Conservation (phyloP, 2,113 vertebrate genomes). For the Seriola quinqueradiata region DNA sequence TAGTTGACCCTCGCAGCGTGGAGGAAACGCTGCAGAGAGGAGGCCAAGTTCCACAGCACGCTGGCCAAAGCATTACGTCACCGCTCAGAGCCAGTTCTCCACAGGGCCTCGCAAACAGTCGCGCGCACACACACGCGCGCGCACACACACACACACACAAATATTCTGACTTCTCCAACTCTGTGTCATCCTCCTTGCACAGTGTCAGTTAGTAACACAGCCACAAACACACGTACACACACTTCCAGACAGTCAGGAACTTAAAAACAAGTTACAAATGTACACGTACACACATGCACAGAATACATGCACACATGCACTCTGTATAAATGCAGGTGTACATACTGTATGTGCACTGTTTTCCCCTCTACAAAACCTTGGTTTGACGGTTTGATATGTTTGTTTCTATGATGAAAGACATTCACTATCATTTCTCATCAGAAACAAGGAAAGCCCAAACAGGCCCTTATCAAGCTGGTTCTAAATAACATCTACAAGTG, state of each 20-base stretch:
- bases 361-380: neutral
- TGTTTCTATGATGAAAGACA: slow-evolving; percentile 63
- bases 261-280: slow-evolving; percentile 20
- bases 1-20: slow-evolving; percentile 77
- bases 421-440: slow-evolving; percentile 46
- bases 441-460: slow-evolving; percentile 67
- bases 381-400: slow-evolving; percentile 52
- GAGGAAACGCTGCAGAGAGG: slow-evolving; percentile 76
- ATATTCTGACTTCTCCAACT: slow-evolving; percentile 27
- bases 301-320: slow-evolving; percentile 8
- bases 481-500: slow-evolving; percentile 53
- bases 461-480: slow-evolving; percentile 65
- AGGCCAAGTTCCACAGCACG: slow-evolving; percentile 82
- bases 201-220: slow-evolving; percentile 38
- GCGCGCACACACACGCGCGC: neutral
- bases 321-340: neutral
- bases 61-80: slow-evolving; percentile 79
- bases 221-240: slow-evolving; percentile 29
- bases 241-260: neutral
- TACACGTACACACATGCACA: slow-evolving; percentile 9
- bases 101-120: slow-evolving; percentile 62
- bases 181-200: slow-evolving; percentile 55
- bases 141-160: slow-evolving; percentile 27
- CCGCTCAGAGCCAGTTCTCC: slow-evolving; percentile 63
- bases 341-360: neutral